Percentiles rank a stretch among this genome's conserved stretches.
Evolutionary conservation across 2,888 invertebrate genomes (phyloP).

Genomic region (Drosophila stalkeri): DNA sequence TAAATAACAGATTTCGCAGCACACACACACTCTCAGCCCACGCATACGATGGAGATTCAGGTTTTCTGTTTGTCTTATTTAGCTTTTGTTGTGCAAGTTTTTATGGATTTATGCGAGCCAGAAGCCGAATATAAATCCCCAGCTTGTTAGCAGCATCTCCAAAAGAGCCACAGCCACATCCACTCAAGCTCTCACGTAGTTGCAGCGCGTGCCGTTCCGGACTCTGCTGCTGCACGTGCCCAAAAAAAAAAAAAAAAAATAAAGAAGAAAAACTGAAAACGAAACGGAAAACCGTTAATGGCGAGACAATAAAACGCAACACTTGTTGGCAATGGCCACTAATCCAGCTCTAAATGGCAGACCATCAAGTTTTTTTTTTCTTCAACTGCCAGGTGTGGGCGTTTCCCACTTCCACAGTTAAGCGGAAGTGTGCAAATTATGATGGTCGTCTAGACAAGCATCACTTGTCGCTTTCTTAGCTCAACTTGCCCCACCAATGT

Average conservation of each 20-base stretch:
- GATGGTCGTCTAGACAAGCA: slow-evolving; percentile 56
- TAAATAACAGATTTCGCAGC: slow-evolving; percentile 73
- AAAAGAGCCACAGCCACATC: slow-evolving; percentile 26
- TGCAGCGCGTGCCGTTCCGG: slow-evolving; percentile 49
- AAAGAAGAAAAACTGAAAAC: slow-evolving; percentile 1
- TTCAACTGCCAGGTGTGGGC: slow-evolving; percentile 20
- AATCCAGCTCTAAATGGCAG: slow-evolving; percentile 34
- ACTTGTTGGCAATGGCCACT: slow-evolving; percentile 69
- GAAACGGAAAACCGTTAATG: slow-evolving; percentile 61
- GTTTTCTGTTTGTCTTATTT: slow-evolving; percentile 35
- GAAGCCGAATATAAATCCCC: slow-evolving; percentile 32
- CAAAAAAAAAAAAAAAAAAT: not conserved
- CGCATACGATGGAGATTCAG: slow-evolving; percentile 3
- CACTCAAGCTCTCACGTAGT: slow-evolving; percentile 59
- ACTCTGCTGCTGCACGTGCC: slow-evolving; percentile 60
- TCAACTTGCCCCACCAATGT: not conserved
- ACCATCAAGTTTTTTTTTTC: slow-evolving; percentile 24
- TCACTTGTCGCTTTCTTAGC: not conserved
- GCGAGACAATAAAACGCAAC: slow-evolving; percentile 74
- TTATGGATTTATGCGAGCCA: slow-evolving; percentile 63
- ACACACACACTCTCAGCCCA: not conserved
- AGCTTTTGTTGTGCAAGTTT: slow-evolving; percentile 44
- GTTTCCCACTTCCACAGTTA: not conserved
- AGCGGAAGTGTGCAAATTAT: slow-evolving; percentile 62
- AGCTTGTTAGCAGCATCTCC: slow-evolving; percentile 46